phyloP scores from a whole-genome alignment of 2,797 vertebrate genomes.

The Okamejei kenojei region DNA sequence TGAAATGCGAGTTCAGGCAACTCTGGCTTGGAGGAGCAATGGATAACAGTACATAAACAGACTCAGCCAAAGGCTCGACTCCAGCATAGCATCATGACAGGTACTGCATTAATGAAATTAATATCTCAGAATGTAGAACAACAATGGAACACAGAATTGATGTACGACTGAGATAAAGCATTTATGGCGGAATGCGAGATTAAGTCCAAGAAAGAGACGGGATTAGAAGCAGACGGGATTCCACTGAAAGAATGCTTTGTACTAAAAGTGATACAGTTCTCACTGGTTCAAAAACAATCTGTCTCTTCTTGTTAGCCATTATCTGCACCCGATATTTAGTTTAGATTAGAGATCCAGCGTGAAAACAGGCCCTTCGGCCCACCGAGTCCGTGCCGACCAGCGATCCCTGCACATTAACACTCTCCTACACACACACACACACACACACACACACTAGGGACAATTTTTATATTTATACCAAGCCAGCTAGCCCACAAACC shows the following conservation, averaged over 20 bases:
- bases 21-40: not conserved
- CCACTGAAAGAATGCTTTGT: not conserved
- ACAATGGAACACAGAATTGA: not conserved
- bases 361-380: too few relatives aligned
- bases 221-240: not conserved
- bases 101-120: not conserved
- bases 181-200: not conserved
- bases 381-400: too few relatives aligned
- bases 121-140: not conserved
- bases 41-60: not conserved
- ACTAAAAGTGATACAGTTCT: not conserved
- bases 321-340: not conserved
- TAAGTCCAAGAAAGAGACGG: not conserved
- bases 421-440: too few relatives aligned
- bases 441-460: too few relatives aligned
- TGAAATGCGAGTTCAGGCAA: not conserved
- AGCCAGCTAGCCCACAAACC: too few relatives aligned
- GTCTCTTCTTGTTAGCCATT: not conserved
- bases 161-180: not conserved
- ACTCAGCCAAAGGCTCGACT: not conserved
- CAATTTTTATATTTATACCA: too few relatives aligned
- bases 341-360: too few relatives aligned
- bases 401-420: too few relatives aligned
- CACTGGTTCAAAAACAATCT: not conserved
- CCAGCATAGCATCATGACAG: not conserved